A percentile compares a stretch with the other conserved stretches of the same genome.
These are phyloP conservation scores for Molossus alvarezi DNA, from an alignment of 2,797 vertebrate genomes.

Conservation along the genomic window DNA sequence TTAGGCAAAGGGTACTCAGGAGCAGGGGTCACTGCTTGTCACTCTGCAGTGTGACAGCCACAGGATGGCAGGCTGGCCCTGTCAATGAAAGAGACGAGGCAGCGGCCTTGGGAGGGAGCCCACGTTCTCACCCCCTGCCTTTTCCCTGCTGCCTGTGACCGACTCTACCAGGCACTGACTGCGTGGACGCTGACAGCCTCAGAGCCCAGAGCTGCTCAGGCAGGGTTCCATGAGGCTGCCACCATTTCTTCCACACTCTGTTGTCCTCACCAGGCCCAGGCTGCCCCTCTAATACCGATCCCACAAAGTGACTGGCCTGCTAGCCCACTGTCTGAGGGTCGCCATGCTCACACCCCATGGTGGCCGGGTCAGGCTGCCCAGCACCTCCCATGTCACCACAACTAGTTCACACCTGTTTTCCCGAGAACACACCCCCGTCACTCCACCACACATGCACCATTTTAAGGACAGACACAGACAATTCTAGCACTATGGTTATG, in stretches of 20 bases:
- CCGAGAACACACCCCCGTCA: not conserved
- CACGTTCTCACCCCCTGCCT: not conserved
- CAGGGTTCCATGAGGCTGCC: not conserved
- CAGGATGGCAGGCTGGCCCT: not conserved
- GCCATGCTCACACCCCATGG: rapidly evolving
- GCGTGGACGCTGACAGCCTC: rapidly evolving
- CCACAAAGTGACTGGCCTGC: not conserved
- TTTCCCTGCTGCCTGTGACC: not conserved
- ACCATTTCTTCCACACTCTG: not conserved
- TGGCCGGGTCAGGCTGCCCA: not conserved
- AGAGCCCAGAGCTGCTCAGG: not conserved
- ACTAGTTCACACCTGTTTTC: not conserved
- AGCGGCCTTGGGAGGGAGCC: not conserved
- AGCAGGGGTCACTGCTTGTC: not conserved
- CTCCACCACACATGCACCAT: not conserved
- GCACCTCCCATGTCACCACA: not conserved
- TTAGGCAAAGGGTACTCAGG: not conserved
- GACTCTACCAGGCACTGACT: not conserved
- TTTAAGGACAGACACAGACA: not conserved
- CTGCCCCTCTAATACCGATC: not conserved
- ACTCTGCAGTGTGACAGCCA: rapidly evolving
- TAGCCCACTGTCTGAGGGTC: not conserved
- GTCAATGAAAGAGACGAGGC: rapidly evolving
- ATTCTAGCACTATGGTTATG: not conserved
- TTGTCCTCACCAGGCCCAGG: not conserved